Evolutionary conservation across 2,113 vertebrate genomes (phyloP).

Genomic region (Chionodraco myersi): DNA sequence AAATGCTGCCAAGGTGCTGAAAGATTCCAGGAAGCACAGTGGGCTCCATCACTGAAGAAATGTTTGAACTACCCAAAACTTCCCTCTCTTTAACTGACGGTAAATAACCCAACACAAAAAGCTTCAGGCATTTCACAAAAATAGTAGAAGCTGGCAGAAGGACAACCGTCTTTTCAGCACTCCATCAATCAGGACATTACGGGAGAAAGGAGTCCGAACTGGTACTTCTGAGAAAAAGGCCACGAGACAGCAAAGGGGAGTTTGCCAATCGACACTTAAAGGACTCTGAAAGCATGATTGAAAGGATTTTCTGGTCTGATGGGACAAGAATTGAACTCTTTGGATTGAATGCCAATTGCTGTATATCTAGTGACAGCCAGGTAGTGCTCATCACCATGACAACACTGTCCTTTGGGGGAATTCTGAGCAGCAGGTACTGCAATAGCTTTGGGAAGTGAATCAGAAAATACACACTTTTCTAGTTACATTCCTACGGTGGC

Average conservation of each 20-base stretch:
- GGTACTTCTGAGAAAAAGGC: slow-evolving; percentile 33
- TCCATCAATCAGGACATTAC: slow-evolving; percentile 51
- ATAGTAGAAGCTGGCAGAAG: slow-evolving; percentile 37
- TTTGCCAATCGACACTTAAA: slow-evolving; percentile 50
- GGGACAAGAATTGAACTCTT: slow-evolving; percentile 47
- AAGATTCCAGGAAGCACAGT: slow-evolving; percentile 38
- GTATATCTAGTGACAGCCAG: slow-evolving; percentile 40
- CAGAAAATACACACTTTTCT: slow-evolving; percentile 26
- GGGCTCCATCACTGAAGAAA: slow-evolving; percentile 35
- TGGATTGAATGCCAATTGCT: slow-evolving; percentile 39
- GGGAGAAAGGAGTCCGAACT: slow-evolving; percentile 36
- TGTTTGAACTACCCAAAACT: slow-evolving; percentile 36
- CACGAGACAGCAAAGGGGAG: slow-evolving; percentile 20
- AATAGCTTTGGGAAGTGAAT: slow-evolving; percentile 7
- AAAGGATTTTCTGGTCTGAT: slow-evolving; percentile 52
- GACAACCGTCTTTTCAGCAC: slow-evolving; percentile 17
- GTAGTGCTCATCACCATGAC: slow-evolving; percentile 39
- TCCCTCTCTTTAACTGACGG: slow-evolving; percentile 30
- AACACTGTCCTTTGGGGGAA: slow-evolving; percentile 21
- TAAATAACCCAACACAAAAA: slow-evolving; percentile 46
- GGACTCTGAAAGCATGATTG: slow-evolving; percentile 56
- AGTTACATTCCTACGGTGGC: background rate
- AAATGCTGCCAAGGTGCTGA: background rate
- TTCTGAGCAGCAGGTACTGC: slow-evolving; percentile 37
- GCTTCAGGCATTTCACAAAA: slow-evolving; percentile 36